phyloP scores from a whole-genome alignment of 2,113 vertebrate species.

The Ovis aries region DNA sequence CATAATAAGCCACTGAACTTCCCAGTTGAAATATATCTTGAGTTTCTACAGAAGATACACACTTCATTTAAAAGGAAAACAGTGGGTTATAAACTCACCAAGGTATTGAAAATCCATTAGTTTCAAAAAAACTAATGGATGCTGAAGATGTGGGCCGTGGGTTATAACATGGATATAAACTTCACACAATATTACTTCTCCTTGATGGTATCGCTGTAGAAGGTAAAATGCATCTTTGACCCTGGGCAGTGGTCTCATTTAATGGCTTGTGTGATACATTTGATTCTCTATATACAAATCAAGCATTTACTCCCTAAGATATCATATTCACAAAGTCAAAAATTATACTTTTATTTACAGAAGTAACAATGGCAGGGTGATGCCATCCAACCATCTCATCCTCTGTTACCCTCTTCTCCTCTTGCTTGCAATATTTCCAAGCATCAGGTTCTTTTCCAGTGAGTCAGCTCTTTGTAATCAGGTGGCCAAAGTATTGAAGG shows the following conservation, averaged over 20 bases:
- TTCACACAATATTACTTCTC: background rate
- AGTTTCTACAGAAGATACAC: background rate
- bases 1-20: background rate
- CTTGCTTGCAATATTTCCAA: background rate
- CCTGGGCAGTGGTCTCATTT: conserved; percentile 64
- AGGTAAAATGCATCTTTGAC: conserved; percentile 63
- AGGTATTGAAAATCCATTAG: background rate
- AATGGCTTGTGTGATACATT: conserved; percentile 75
- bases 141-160: background rate
- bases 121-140: background rate
- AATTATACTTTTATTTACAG: conserved; percentile 86
- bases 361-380: conserved; percentile 74
- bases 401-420: background rate
- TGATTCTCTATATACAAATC: conserved; percentile 89
- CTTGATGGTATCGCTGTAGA: conserved; percentile 69
- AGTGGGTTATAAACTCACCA: background rate
- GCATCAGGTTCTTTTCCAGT: background rate
- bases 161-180: background rate
- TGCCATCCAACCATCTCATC: background rate
- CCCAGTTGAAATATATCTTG: background rate
- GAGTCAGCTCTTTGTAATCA: background rate
- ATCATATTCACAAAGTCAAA: conserved; percentile 87
- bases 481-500: background rate
- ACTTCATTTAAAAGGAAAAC: background rate
- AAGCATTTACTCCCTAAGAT: conserved; percentile 85